phyloP scores from a whole-genome alignment of 2,113 vertebrate genomes.

The Mesitornis unicolor region DNA sequence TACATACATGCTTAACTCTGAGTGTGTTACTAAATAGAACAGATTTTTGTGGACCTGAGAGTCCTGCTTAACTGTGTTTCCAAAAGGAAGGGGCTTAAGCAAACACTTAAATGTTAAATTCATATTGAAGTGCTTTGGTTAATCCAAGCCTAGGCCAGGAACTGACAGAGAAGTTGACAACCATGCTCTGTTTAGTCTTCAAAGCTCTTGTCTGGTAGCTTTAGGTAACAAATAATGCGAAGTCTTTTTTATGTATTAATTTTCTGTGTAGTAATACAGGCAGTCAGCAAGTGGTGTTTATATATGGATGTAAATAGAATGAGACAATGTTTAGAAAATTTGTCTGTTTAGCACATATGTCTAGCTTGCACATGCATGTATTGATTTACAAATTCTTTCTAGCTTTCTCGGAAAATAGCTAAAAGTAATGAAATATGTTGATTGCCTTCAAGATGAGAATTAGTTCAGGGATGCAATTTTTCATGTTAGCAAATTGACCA shows the following conservation, averaged over 20 bases:
- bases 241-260: fast-evolving
- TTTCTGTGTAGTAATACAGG: neutral
- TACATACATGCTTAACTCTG: neutral
- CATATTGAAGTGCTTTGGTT: neutral
- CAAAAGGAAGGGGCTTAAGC: neutral
- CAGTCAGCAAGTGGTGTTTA: neutral
- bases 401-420: neutral
- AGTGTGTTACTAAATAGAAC: fast-evolving
- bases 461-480: neutral
- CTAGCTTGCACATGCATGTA: neutral
- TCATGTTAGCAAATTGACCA: neutral
- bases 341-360: neutral
- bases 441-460: neutral
- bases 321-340: neutral
- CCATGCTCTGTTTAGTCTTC: neutral
- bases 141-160: neutral
- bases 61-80: neutral
- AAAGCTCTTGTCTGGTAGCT: neutral
- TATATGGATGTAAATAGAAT: neutral
- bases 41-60: neutral
- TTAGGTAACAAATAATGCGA: neutral
- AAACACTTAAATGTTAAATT: neutral
- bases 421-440: neutral
- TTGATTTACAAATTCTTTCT: neutral
- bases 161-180: neutral